phyloP scores from a whole-genome alignment of 1,140 invertebrate species.

The Euglossa dilemma region DNA sequence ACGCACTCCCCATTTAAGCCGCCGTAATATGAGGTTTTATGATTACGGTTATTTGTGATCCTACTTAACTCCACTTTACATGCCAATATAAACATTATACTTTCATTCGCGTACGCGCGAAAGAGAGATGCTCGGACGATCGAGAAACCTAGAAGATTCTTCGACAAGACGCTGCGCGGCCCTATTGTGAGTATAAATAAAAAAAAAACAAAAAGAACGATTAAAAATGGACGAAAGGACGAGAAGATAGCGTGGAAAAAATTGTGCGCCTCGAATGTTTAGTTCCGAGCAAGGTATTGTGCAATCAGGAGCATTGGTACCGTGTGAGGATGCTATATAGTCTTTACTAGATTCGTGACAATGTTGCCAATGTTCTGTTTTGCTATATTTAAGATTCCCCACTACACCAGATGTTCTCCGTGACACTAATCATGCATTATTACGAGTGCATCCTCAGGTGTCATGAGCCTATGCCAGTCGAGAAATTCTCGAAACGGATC shows the following conservation, averaged over 20 bases:
- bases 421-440: slow-evolving; percentile 52
- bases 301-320: slow-evolving; percentile 37
- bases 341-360: slow-evolving; percentile 36
- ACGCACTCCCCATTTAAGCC: slow-evolving; percentile 31
- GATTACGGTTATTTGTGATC: slow-evolving; percentile 51
- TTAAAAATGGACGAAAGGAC: background rate
- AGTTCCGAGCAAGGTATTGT: slow-evolving; percentile 20
- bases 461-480: background rate
- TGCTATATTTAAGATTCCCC: slow-evolving; percentile 43
- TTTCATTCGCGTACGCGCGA: slow-evolving; percentile 18
- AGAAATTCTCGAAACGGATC: slow-evolving; percentile 40
- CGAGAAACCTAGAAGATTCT: background rate
- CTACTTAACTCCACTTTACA: slow-evolving; percentile 55
- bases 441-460: slow-evolving; percentile 48
- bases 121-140: background rate
- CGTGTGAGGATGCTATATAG: slow-evolving; percentile 44
- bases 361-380: slow-evolving; percentile 49
- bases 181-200: background rate
- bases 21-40: slow-evolving; percentile 44
- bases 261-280: slow-evolving; percentile 4
- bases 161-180: background rate
- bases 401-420: slow-evolving; percentile 24
- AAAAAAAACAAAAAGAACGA: no score
- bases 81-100: slow-evolving; percentile 49
- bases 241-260: no score